Conservation (phyloP, 1,140 invertebrate genomes). For the Dendrolimus punctatus region DNA sequence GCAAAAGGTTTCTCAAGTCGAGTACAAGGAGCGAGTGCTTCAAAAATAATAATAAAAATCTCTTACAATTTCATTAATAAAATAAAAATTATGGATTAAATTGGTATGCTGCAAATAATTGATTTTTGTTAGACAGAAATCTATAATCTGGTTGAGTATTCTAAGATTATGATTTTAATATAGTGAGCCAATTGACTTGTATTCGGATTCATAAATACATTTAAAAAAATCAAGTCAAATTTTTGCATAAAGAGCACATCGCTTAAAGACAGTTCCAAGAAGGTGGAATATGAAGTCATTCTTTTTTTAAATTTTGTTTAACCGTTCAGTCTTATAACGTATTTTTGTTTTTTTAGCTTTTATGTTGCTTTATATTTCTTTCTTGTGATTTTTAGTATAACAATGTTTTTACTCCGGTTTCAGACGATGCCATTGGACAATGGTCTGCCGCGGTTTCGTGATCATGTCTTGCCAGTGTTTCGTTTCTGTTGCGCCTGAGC, state of each 20-base stretch:
- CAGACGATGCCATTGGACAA: slow-evolving; percentile 93
- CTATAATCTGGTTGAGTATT: too few relatives aligned
- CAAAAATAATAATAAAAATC: too few relatives aligned
- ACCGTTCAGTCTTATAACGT: slow-evolving; percentile 68
- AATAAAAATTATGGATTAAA: too few relatives aligned
- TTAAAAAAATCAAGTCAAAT: too few relatives aligned
- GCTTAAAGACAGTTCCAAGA: slow-evolving; percentile 17
- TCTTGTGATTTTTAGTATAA: slow-evolving; percentile 14
- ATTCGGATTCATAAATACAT: too few relatives aligned
- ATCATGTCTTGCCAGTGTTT: slow-evolving; percentile 98
- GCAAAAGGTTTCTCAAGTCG: too few relatives aligned
- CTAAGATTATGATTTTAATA: too few relatives aligned
- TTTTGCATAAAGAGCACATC: slow-evolving; percentile 11
- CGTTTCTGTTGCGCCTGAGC: slow-evolving; percentile 91
- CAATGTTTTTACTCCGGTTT: slow-evolving; percentile 81
- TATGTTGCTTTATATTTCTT: slow-evolving; percentile 6
- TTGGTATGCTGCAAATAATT: too few relatives aligned
- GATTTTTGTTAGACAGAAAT: too few relatives aligned
- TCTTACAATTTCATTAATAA: too few relatives aligned
- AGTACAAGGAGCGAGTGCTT: too few relatives aligned
- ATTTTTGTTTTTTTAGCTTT: slow-evolving; percentile 32
- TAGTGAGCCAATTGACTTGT: too few relatives aligned
- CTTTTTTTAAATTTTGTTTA: slow-evolving; percentile 42
- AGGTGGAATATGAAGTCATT: slow-evolving; percentile 27
- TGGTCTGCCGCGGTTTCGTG: slow-evolving; percentile 92